Base-by-base conservation (phyloP, 2,113 vertebrate genomes). In the Onychostruthus taczanowskii region DNA sequence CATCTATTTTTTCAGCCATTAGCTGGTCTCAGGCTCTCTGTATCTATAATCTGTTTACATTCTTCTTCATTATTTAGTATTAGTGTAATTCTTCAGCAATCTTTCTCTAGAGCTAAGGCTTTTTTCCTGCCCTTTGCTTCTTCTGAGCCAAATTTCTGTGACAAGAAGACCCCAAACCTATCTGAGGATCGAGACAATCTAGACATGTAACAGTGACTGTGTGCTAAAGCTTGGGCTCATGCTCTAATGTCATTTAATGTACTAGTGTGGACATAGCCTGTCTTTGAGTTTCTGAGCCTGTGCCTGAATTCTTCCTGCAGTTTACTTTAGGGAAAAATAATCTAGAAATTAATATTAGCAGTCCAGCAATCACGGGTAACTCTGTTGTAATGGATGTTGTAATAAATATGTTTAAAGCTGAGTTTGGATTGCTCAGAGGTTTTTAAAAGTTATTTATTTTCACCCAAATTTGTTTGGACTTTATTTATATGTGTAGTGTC, bases 41-140 rank as follows among this genome's bases (percentile, higher is more conserved):
- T 98, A 94, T 98, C 94, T 94, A 91, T 97, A 97, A 98, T 98
- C 96, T 98, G 97, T 98, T 98, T 98, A 98, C 97, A 98, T 98
- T 98, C 97, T 97, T 98, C 92, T 94, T 97, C 91, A 72, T 98
- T 98, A 98, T 97, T 98, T 97, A 97, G 97, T 97, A 97, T 96
- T 95, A 97, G 96, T 95, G 94, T 92, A 96, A 96, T 96, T 97
- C 95, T 96, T 96, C 74, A 93, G 56, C 75, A 97, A 67, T 96
- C 95, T 94, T 95, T 95, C 90, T 95, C 82, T 64, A 69, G 72
- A 87, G 80, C 75, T 94, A 66, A 91, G 76, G 1, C 0, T 37
- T 52, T 77, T 96, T 49, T 93, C 77, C 66, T 94, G 77, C 82
- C 66, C 92, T 97, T 82, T 86, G 46, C 52, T 94, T 94, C 94